Percentiles rank a stretch among this genome's conserved stretches.
These are phyloP conservation scores for Pagrus major DNA, from an alignment of 2,113 vertebrate species.

Conservation along the genomic window DNA sequence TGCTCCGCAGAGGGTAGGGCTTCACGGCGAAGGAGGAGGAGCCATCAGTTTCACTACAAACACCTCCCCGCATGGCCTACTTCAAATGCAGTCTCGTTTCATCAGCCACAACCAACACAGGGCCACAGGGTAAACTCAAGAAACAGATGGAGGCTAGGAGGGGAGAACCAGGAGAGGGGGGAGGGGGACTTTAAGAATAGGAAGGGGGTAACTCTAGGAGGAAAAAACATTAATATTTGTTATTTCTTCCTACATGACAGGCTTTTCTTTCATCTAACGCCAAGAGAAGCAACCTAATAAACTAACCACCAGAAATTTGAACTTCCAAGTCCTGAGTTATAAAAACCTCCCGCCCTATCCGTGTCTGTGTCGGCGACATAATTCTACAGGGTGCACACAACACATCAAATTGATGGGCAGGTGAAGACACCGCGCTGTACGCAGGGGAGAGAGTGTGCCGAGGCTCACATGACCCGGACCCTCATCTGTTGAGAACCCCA, in stretches of 20 bases:
- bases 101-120: constrained; percentile 68
- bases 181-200: constrained; percentile 27
- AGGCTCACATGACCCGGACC: constrained; percentile 60
- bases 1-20: constrained; percentile 41
- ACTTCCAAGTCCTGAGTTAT: constrained; percentile 32
- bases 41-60: constrained; percentile 71
- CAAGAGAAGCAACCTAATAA: constrained; percentile 34
- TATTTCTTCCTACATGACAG: not conserved
- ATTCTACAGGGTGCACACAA: constrained; percentile 41
- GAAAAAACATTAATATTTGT: constrained; percentile 23
- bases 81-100: constrained; percentile 76
- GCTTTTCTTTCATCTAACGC: constrained; percentile 39
- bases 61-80: constrained; percentile 65
- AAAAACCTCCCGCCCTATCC: constrained; percentile 35
- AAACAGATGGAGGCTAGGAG: constrained; percentile 76
- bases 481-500: constrained; percentile 49
- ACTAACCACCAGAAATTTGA: constrained; percentile 46
- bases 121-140: constrained; percentile 73
- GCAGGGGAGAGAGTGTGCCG: constrained; percentile 79
- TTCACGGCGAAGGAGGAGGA: constrained; percentile 55
- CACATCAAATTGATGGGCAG: constrained; percentile 55
- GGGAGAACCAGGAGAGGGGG: constrained; percentile 31
- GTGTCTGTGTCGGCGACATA: constrained; percentile 34
- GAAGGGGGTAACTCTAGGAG: constrained; percentile 14
- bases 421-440: constrained; percentile 56